Base-by-base conservation (phyloP, 1,140 invertebrate genomes). In the Anastatus disparis region DNA sequence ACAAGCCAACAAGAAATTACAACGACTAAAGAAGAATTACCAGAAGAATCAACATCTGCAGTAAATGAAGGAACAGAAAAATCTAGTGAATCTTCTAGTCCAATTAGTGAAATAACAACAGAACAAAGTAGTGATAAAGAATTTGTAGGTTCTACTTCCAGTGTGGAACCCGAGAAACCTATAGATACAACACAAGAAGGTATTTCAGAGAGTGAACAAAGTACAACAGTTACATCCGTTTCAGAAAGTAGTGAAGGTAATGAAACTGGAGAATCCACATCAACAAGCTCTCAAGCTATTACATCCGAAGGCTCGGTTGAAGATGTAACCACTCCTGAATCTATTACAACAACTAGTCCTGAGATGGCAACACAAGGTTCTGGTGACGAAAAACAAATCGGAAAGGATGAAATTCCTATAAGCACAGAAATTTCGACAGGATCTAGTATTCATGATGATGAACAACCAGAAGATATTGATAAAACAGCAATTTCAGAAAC, bases 101-200 rank as follows among this genome's bases (percentile, higher is more conserved):
- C 61, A 50, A 50, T 48, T 22, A 78, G 70, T 35, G 55, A 74
- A 59, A 44, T 65, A 56, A 50, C 38, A 26, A 12, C 62, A 87
- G 73, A 86, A 85, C 74, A 85, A 85, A 69, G 88, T 88, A 80
- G 87, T 86, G 7, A 27, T 63, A n/a, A 38, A 4, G 71, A 73
- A 62, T 17, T 66, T 52, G 64, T 46, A 9, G 13, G 27, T 17
- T 29, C 20, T 22, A 27, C 53, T 38, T 35, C 40, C 7, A 50
- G 20, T 46, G 24, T 20, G 1, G 52, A 46, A 61, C 27, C 35
- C 15, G 10, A n/a, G 2, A 65, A 56, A 38, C 15, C 29, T 4
- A 42, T 62, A 10, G 63, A 70, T 42, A 50, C 50, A 63, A 15
- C 40, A 46, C 22, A 59, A 12, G 22, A 56, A 27, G 20, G 17